Conservation (phyloP, 1,140 invertebrate species). For the Dryas iulia region DNA sequence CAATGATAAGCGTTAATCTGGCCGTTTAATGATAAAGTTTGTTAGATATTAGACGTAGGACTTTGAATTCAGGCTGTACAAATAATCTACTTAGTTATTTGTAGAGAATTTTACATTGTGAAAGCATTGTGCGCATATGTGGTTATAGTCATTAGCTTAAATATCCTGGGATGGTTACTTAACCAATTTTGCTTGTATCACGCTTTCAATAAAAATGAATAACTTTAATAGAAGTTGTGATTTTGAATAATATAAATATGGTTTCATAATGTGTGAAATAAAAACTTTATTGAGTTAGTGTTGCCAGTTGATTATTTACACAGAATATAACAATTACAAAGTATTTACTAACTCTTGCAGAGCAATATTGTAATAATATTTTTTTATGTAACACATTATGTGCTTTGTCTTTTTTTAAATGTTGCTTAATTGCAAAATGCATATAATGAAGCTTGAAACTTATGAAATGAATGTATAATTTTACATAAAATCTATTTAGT, state of each 20-base stretch:
- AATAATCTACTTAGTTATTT: conserved; percentile 73
- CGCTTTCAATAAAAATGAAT: background rate
- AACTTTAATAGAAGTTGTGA: background rate
- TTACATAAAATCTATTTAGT: background rate
- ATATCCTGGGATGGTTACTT: conserved; percentile 59
- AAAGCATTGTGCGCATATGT: conserved; percentile 63
- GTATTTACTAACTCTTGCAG: conserved; percentile 19
- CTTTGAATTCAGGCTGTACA: conserved; percentile 75
- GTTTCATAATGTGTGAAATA: background rate
- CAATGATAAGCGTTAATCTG: conserved; percentile 32
- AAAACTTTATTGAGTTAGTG: background rate
- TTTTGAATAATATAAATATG: background rate
- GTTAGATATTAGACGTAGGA: conserved; percentile 75
- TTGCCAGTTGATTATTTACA: background rate
- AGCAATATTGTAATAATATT: background rate
- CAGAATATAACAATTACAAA: background rate
- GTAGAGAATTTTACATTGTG: conserved; percentile 76
- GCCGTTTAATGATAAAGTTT: conserved; percentile 65
- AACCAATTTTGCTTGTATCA: conserved; percentile 39
- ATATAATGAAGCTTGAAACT: background rate
- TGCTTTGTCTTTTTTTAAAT: background rate
- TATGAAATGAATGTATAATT: background rate
- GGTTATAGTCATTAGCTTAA: conserved; percentile 68
- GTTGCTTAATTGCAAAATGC: background rate
- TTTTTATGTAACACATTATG: background rate